A percentile compares a stretch with the other conserved stretches of the same genome.
These are phyloP conservation scores for Mesorhabditis sp. DNA, from an alignment of 2,888 invertebrate species.

Conservation along the genomic window DNA sequence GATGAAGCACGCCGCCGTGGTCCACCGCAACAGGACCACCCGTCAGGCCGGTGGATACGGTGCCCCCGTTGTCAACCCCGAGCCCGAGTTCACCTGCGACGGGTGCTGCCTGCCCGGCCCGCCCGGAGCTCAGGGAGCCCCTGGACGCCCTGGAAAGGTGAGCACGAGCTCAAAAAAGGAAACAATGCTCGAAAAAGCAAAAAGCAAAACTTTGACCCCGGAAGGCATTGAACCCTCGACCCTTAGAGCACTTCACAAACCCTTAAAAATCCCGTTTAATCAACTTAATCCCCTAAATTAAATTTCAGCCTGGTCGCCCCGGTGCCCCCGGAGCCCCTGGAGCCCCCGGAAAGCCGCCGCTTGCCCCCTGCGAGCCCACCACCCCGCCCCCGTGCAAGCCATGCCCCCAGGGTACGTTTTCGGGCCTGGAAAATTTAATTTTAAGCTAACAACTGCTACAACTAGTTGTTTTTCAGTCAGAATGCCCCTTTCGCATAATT, in stretches of 20 bases:
- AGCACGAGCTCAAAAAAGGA: not conserved
- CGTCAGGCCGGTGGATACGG: constrained; percentile 54
- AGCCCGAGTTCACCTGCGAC: constrained; percentile 43
- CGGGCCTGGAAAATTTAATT: not conserved
- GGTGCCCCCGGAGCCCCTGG: constrained; percentile 47
- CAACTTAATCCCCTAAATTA: constrained; percentile 1
- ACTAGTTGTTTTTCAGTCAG: too few relatives aligned
- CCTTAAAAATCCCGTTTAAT: too few relatives aligned
- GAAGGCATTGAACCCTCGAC: too few relatives aligned
- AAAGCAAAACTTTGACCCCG: too few relatives aligned
- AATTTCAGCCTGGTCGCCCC: constrained; percentile 40
- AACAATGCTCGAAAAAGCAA: too few relatives aligned
- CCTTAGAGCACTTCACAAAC: too few relatives aligned
- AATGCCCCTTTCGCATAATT: not conserved
- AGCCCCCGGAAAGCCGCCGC: constrained; percentile 35
- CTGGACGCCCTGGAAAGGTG: constrained; percentile 17
- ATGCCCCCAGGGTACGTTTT: constrained; percentile 28
- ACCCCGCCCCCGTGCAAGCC: constrained; percentile 46
- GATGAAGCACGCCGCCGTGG: constrained; percentile 49
- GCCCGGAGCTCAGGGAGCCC: constrained; percentile 15
- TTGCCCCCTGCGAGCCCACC: constrained; percentile 38
- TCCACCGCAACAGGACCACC: constrained; percentile 53
- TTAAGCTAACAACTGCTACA: too few relatives aligned
- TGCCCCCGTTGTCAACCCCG: constrained; percentile 45
- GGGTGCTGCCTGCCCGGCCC: constrained; percentile 43